phyloP scores from a whole-genome alignment of 2,797 vertebrate genomes.

The Danio choprae region DNA sequence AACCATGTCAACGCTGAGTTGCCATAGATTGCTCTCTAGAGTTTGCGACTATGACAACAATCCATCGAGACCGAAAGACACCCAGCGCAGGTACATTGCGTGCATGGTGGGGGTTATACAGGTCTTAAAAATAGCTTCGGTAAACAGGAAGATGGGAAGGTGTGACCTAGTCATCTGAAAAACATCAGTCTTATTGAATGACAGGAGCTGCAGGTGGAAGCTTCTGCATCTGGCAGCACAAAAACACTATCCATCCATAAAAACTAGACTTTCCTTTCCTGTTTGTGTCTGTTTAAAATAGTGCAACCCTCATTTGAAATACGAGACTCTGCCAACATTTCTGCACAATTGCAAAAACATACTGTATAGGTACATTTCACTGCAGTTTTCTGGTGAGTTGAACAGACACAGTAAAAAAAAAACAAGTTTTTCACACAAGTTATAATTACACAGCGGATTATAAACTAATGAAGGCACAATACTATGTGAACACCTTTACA shows the following conservation, averaged over 20 bases:
- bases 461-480: too few relatives aligned
- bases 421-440: too few relatives aligned
- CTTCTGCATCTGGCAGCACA: slow-evolving; percentile 12
- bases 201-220: slow-evolving; percentile 39
- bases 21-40: slow-evolving; percentile 51
- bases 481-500: too few relatives aligned
- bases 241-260: background rate
- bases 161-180: slow-evolving; percentile 20
- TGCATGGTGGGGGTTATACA: slow-evolving; percentile 3
- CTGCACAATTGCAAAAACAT: too few relatives aligned
- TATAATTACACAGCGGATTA: too few relatives aligned
- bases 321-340: too few relatives aligned
- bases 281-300: background rate
- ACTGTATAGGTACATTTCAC: too few relatives aligned
- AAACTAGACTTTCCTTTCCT: background rate
- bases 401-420: too few relatives aligned
- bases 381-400: background rate
- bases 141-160: slow-evolving; percentile 39
- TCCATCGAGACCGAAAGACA: slow-evolving; percentile 58
- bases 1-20: slow-evolving; percentile 59
- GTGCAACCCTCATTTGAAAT: background rate
- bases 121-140: slow-evolving; percentile 57
- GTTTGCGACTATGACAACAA: slow-evolving; percentile 56
- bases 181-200: slow-evolving; percentile 31
- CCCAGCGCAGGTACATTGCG: background rate